Conservation (phyloP, 2,113 vertebrate species). For the Spea bombifrons region DNA sequence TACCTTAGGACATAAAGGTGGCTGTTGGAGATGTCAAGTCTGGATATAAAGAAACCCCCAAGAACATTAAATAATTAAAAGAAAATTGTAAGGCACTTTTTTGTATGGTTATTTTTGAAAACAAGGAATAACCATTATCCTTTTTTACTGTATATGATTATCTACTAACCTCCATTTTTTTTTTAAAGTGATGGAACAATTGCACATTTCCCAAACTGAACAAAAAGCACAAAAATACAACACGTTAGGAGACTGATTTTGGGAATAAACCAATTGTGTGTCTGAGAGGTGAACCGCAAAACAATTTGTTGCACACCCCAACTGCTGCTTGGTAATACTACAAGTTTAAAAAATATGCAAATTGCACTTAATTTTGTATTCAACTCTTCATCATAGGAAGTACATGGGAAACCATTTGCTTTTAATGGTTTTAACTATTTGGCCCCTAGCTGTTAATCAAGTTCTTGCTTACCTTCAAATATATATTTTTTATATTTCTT, state of each 20-base stretch:
- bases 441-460: slow-evolving; percentile 15
- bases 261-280: background rate
- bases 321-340: background rate
- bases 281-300: background rate
- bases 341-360: background rate
- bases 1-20: background rate
- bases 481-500: slow-evolving; percentile 11
- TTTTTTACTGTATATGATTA: slow-evolving; percentile 31
- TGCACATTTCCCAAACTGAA: slow-evolving; percentile 36
- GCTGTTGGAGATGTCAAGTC: background rate
- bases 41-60: slow-evolving; percentile 23
- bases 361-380: background rate
- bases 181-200: slow-evolving; percentile 31
- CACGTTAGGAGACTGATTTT: background rate
- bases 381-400: background rate
- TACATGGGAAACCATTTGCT: background rate
- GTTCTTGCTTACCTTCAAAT: background rate
- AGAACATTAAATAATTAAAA: slow-evolving; percentile 63
- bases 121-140: slow-evolving; percentile 25
- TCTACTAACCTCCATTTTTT: slow-evolving; percentile 7
- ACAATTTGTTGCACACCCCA: background rate
- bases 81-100: slow-evolving; percentile 66
- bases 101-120: slow-evolving; percentile 68
- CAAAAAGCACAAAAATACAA: slow-evolving; percentile 48
- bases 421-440: slow-evolving; percentile 1